Evolutionary conservation across 2,888 invertebrate genomes (phyloP).

Genomic region (Himalopsyche kuldschensis): DNA sequence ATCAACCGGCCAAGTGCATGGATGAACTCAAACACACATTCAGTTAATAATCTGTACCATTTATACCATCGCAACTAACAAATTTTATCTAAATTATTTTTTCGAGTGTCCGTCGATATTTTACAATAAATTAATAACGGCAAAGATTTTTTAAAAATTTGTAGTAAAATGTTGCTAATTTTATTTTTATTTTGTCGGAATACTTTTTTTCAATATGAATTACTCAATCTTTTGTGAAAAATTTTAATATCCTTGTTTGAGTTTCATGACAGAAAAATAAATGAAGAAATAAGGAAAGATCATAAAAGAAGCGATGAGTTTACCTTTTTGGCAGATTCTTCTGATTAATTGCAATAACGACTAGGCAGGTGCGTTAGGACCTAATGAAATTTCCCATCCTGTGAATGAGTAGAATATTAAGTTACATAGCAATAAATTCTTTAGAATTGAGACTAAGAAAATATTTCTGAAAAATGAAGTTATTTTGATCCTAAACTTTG

Average conservation of each 20-base stretch:
- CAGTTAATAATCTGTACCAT: too few species aligned
- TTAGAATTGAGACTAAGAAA: not conserved
- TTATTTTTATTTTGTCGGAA: too few species aligned
- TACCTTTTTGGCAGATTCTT: not conserved
- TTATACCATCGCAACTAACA: too few species aligned
- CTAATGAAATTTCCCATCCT: constrained; percentile 17
- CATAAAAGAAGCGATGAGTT: not conserved
- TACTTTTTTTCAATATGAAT: too few species aligned
- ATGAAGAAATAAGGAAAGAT: not conserved
- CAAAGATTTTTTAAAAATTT: too few species aligned
- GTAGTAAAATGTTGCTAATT: too few species aligned
- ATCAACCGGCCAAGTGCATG: too few species aligned
- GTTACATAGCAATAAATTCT: not conserved
- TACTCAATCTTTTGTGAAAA: not conserved
- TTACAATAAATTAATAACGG: too few species aligned
- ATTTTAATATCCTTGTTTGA: not conserved
- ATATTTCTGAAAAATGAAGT: not conserved
- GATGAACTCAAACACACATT: too few species aligned
- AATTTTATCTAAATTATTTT: too few species aligned
- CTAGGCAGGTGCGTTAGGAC: not conserved
- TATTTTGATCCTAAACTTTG: not conserved
- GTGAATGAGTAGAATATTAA: constrained; percentile 14
- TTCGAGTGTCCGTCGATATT: too few species aligned
- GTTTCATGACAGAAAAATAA: not conserved
- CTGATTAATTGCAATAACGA: not conserved